A percentile compares a stretch with the other conserved stretches of the same genome.
Conservation (phyloP, 2,797 vertebrate species). For the Typhlichthys eigenmanni region DNA sequence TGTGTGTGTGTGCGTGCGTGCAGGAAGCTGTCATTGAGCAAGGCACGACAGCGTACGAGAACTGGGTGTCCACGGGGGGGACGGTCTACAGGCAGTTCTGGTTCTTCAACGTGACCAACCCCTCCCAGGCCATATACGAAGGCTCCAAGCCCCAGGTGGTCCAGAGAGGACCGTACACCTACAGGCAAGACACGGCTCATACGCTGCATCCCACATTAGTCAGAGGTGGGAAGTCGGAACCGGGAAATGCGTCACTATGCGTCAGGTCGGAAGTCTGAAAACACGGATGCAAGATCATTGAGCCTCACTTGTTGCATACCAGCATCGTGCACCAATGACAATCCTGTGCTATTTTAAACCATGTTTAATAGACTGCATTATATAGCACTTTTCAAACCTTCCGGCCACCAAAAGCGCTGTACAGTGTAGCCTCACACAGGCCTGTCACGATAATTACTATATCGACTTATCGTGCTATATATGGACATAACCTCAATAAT, state of each 20-base stretch:
- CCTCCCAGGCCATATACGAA: slow-evolving; percentile 65
- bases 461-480: no score
- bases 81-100: slow-evolving; percentile 89
- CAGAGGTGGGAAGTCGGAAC: background rate
- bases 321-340: no score
- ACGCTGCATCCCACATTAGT: background rate
- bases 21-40: slow-evolving; percentile 85
- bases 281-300: no score
- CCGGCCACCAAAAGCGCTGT: no score
- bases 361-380: no score
- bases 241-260: background rate
- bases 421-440: no score
- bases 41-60: slow-evolving; percentile 87
- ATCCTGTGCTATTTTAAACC: no score
- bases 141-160: slow-evolving; percentile 76
- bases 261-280: no score
- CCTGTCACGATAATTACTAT: no score
- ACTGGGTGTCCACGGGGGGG: slow-evolving; percentile 82
- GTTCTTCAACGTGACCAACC: slow-evolving; percentile 88
- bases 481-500: no score
- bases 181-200: slow-evolving; percentile 71
- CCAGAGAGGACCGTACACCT: slow-evolving; percentile 93
- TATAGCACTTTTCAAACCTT: no score
- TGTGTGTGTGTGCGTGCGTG: slow-evolving; percentile 52
- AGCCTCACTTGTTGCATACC: no score